Conservation (phyloP, 2,888 invertebrate species). For the Siphlonurus alternatus region DNA sequence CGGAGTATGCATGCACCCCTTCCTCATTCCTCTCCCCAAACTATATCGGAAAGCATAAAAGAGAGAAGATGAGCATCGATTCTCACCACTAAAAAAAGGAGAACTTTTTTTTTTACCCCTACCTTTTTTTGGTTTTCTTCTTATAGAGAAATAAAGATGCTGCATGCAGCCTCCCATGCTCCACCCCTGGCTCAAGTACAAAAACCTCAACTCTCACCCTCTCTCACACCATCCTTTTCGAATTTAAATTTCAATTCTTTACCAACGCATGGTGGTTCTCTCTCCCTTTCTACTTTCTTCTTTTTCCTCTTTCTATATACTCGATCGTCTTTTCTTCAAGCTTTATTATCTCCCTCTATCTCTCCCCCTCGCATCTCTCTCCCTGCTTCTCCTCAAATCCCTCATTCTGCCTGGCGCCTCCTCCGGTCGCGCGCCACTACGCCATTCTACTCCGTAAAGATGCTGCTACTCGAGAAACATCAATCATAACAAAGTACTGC, state of each 20-base stretch:
- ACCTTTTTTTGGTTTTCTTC: background rate
- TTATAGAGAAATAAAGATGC: background rate
- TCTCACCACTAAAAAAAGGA: background rate
- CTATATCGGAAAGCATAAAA: too few species aligned
- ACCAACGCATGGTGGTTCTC: conserved; percentile 1
- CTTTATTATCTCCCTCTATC: background rate
- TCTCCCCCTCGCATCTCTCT: background rate
- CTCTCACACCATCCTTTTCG: background rate
- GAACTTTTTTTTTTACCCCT: background rate
- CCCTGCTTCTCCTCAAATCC: background rate
- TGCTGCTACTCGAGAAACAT: background rate
- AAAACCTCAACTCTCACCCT: background rate
- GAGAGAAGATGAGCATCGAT: background rate
- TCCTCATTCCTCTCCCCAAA: too few species aligned
- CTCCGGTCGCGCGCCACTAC: background rate
- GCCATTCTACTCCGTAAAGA: background rate
- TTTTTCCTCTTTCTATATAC: background rate
- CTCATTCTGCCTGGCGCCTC: background rate
- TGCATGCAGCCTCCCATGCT: too few species aligned
- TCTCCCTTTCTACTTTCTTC: background rate
- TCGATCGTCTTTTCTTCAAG: background rate
- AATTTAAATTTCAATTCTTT: conserved; percentile 3
- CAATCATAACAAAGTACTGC: background rate
- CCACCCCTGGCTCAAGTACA: background rate
- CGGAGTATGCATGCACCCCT: too few species aligned